A percentile compares a stretch with the other conserved stretches of the same genome.
Evolutionary conservation across 2,888 invertebrate species (phyloP).

Genomic region (Augochlorella aurata): DNA sequence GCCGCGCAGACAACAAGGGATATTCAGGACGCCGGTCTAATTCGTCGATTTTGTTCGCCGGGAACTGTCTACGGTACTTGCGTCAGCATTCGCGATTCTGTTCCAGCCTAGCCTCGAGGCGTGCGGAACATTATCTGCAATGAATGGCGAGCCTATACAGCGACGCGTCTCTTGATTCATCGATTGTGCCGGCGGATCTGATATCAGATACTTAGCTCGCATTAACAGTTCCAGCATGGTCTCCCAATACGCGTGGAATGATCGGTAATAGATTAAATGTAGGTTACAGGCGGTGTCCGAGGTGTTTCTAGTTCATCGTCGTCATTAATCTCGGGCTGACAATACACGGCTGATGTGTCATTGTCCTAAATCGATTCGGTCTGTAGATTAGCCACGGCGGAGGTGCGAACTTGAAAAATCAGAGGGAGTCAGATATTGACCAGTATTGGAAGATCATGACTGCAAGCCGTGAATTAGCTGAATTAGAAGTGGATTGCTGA

Average conservation of each 20-base stretch:
- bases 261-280: not conserved
- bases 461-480: too few relatives aligned
- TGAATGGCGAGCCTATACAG: constrained; percentile 1
- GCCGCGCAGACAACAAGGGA: not conserved
- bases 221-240: not conserved
- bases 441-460: too few relatives aligned
- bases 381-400: not conserved
- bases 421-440: too few relatives aligned
- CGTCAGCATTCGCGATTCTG: not conserved
- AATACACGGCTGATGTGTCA: not conserved
- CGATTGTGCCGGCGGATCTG: not conserved
- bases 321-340: not conserved
- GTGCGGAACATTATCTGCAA: constrained; percentile 5
- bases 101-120: not conserved
- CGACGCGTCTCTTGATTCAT: constrained; percentile 1
- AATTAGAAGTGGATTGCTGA: too few relatives aligned
- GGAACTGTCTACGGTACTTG: not conserved
- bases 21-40: not conserved
- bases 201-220: not conserved
- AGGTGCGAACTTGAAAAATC: not conserved
- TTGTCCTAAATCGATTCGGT: not conserved
- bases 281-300: not conserved
- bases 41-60: not conserved
- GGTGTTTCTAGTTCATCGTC: constrained; percentile 10
- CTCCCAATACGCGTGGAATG: constrained; percentile 2